phyloP scores from a whole-genome alignment of 2,888 invertebrate genomes.

The Himalopsyche anomala region DNA sequence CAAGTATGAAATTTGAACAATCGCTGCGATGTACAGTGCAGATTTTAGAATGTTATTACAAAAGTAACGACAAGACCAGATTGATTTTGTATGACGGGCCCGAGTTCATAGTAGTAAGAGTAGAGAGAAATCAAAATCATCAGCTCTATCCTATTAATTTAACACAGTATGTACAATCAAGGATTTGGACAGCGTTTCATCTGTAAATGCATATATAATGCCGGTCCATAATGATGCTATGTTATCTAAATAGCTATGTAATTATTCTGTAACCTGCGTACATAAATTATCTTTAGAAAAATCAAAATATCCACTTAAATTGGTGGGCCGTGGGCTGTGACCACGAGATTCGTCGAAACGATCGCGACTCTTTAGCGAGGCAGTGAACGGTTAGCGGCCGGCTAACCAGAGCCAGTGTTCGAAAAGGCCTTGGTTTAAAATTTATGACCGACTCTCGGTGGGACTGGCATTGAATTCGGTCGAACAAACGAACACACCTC shows the following conservation, averaged over 20 bases:
- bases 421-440: constrained; percentile 28
- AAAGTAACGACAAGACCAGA: too few relatives aligned
- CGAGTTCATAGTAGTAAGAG: too few relatives aligned
- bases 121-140: too few relatives aligned
- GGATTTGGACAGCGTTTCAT: too few relatives aligned
- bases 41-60: too few relatives aligned
- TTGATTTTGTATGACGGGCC: too few relatives aligned
- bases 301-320: constrained; percentile 24
- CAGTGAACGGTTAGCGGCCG: not conserved
- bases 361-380: not conserved
- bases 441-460: constrained; percentile 14
- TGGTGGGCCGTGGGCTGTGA: constrained; percentile 36
- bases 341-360: constrained; percentile 8
- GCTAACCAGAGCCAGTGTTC: not conserved
- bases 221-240: too few relatives aligned
- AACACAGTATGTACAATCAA: too few relatives aligned
- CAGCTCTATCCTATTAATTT: too few relatives aligned
- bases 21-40: too few relatives aligned
- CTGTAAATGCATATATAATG: too few relatives aligned
- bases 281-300: not conserved
- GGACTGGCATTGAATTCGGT: constrained; percentile 33
- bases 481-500: constrained; percentile 33
- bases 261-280: not conserved
- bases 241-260: not conserved
- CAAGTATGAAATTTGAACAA: too few relatives aligned